Evolutionary conservation across 2,888 invertebrate genomes (phyloP).

Genomic region (Ochropleura plecta): DNA sequence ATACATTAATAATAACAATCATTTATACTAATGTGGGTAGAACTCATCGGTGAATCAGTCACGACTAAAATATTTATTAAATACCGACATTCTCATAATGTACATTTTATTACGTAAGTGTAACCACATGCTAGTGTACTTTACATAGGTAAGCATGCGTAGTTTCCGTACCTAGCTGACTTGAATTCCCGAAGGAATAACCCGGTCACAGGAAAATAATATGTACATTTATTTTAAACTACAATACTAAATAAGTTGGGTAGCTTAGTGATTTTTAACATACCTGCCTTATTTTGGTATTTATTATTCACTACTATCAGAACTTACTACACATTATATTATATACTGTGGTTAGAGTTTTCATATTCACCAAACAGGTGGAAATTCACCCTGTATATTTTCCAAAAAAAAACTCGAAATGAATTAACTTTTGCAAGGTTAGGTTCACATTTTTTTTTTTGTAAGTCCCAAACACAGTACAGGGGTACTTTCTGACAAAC

Average conservation of each 20-base stretch:
- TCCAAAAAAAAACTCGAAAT: not conserved
- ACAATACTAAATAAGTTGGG: not conserved
- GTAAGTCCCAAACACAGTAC: conserved; percentile 5
- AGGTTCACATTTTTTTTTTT: conserved; percentile 9
- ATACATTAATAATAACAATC: conserved; percentile 51
- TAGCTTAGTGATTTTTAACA: not conserved
- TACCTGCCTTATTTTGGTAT: not conserved
- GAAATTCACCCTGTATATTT: not conserved
- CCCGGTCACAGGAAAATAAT: conserved; percentile 29
- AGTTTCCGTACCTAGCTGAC: conserved; percentile 4
- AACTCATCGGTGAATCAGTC: conserved; percentile 60
- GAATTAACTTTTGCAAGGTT: not conserved
- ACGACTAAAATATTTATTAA: conserved; percentile 56
- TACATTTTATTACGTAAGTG: conserved; percentile 45
- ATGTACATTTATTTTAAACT: conserved; percentile 34
- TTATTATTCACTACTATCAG: too few species aligned
- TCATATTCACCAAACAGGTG: not conserved
- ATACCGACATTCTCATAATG: conserved; percentile 18
- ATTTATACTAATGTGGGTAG: conserved; percentile 49
- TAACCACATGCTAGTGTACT: conserved; percentile 23
- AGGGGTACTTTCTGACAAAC: conserved; percentile 5
- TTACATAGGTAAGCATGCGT: not conserved
- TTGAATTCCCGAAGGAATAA: conserved; percentile 33
- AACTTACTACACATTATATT: too few species aligned
- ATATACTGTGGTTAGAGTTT: not conserved